Evolutionary conservation across 2,113 vertebrate species (phyloP).

Genomic region (Okapia johnstoni): DNA sequence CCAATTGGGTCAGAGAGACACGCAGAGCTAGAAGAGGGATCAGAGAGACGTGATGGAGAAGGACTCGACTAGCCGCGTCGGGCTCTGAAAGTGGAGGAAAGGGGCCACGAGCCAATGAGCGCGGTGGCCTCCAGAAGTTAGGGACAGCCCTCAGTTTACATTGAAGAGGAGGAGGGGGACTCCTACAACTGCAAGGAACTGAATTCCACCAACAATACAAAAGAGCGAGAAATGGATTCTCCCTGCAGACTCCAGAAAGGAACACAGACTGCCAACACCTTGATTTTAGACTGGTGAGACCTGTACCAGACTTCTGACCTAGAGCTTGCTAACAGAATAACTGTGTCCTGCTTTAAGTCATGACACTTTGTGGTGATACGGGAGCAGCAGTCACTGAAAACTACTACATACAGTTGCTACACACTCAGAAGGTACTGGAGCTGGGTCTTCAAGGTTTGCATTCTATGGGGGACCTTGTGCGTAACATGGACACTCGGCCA

Average conservation of each 20-base stretch:
- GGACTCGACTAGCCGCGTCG: accelerated
- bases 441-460: no score
- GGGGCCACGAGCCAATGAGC: not conserved
- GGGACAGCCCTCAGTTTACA: not conserved
- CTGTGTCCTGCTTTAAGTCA: not conserved
- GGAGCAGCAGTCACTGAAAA: not conserved
- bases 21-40: not conserved
- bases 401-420: accelerated
- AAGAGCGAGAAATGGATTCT: not conserved
- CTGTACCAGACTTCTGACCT: not conserved
- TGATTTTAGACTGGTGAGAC: not conserved
- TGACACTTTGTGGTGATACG: not conserved
- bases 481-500: not conserved
- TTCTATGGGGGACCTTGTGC: not conserved
- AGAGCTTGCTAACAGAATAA: not conserved
- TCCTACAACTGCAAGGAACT: not conserved
- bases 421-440: not conserved
- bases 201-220: not conserved
- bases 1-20: not conserved
- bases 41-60: not conserved
- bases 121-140: not conserved
- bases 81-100: not conserved
- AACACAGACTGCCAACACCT: not conserved
- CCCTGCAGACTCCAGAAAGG: not conserved
- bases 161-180: not conserved